phyloP scores from a whole-genome alignment of 2,888 invertebrate species.

The Drosophila bunnanda region DNA sequence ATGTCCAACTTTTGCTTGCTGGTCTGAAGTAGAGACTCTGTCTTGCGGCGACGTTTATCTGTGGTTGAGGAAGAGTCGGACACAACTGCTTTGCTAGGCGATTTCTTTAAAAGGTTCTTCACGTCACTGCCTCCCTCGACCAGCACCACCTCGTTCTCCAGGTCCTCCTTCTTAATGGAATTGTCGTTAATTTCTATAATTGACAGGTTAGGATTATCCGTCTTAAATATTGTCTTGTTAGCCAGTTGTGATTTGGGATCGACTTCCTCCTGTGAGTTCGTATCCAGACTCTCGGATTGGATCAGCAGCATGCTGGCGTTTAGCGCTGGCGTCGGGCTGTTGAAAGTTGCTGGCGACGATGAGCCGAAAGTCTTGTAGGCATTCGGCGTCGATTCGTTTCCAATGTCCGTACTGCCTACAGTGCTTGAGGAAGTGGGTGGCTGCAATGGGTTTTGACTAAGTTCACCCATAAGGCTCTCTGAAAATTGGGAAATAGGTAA shows the following conservation, averaged over 20 bases:
- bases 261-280: slow-evolving; percentile 83
- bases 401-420: slow-evolving; percentile 68
- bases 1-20: slow-evolving; percentile 82
- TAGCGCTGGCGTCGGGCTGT: slow-evolving; percentile 18
- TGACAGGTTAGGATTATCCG: slow-evolving; percentile 84
- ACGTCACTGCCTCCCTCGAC: slow-evolving; percentile 75
- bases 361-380: slow-evolving; percentile 22
- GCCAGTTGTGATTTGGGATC: slow-evolving; percentile 84
- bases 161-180: slow-evolving; percentile 78
- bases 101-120: slow-evolving; percentile 58
- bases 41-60: slow-evolving; percentile 81
- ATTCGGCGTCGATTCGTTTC: slow-evolving; percentile 41
- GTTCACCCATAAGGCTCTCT: slow-evolving; percentile 73
- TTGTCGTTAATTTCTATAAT: slow-evolving; percentile 85
- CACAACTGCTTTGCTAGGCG: slow-evolving; percentile 54
- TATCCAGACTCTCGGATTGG: slow-evolving; percentile 83
- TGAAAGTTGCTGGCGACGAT: slow-evolving; percentile 6
- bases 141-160: slow-evolving; percentile 80
- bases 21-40: slow-evolving; percentile 81
- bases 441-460: slow-evolving; percentile 44
- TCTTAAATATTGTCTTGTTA: slow-evolving; percentile 84
- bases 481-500: slow-evolving; percentile 15
- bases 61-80: slow-evolving; percentile 19
- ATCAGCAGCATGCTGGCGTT: slow-evolving; percentile 76
- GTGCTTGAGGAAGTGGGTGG: slow-evolving; percentile 48